A percentile compares a stretch with the other conserved stretches of the same genome.
Conservation (phyloP, 2,113 vertebrate genomes). For the Actenoides hombroni region DNA sequence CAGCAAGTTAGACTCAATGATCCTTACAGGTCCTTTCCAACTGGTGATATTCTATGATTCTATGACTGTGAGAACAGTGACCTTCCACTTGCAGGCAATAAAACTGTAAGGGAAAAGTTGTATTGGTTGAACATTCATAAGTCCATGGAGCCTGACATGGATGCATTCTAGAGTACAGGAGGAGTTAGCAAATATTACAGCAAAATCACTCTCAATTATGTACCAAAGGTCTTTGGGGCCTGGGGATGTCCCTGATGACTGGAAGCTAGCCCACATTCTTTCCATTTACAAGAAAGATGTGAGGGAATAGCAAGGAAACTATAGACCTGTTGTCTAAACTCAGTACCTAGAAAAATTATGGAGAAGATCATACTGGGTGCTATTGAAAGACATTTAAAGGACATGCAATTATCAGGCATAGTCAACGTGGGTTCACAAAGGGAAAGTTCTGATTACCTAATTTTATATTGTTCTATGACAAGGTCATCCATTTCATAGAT, state of each 20-base stretch:
- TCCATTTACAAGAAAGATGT: background rate
- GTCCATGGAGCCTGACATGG: background rate
- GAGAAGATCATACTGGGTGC: background rate
- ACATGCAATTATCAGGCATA: background rate
- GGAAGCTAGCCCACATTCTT: background rate
- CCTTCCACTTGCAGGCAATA: background rate
- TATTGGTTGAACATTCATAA: background rate
- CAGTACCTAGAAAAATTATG: background rate
- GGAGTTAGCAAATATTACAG: background rate
- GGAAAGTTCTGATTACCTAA: background rate
- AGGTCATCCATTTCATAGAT: background rate
- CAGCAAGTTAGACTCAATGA: background rate
- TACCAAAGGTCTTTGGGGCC: background rate
- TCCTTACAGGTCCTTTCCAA: background rate
- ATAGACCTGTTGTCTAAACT: background rate
- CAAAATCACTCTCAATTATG: background rate
- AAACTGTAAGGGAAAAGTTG: background rate
- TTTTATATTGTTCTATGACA: background rate
- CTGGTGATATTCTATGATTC: background rate
- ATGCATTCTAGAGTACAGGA: background rate
- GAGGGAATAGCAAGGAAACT: background rate
- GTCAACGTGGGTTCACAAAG: background rate
- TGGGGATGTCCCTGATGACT: background rate
- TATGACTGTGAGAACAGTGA: background rate
- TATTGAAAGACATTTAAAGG: background rate